A percentile compares a stretch with the other conserved stretches of the same genome.
These are phyloP conservation scores for Drosophila dunni DNA, from an alignment of 1,140 invertebrate genomes.

Conservation along the genomic window DNA sequence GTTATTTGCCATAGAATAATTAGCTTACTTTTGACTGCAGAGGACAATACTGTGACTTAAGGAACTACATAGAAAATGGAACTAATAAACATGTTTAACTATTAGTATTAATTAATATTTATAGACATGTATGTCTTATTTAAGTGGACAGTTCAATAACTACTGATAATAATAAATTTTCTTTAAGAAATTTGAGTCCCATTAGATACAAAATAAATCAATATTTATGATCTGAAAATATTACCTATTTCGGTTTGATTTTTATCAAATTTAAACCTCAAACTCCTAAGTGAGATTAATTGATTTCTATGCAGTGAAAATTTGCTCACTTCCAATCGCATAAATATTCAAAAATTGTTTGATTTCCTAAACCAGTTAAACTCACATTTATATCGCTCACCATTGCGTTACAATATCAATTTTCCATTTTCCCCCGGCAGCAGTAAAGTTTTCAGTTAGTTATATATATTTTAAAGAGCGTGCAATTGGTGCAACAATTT, in stretches of 20 bases:
- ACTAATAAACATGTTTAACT: too few species aligned
- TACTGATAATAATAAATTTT: too few species aligned
- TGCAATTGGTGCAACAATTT: constrained; percentile 68
- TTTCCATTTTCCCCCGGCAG: constrained; percentile 3
- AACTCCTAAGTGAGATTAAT: background rate
- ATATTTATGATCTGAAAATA: too few species aligned
- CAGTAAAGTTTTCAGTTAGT: constrained; percentile 45
- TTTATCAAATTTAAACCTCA: background rate
- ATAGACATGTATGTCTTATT: too few species aligned
- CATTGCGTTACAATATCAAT: constrained; percentile 43
- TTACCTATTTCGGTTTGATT: background rate
- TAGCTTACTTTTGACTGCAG: background rate
- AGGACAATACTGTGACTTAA: too few species aligned
- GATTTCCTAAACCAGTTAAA: constrained; percentile 24
- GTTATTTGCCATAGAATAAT: constrained; percentile 2
- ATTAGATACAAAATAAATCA: too few species aligned
- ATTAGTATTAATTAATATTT: too few species aligned
- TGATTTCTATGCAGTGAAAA: background rate
- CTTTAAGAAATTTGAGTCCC: too few species aligned
- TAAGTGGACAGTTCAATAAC: too few species aligned
- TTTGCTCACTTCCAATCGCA: background rate
- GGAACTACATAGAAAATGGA: too few species aligned
- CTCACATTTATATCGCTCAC: constrained; percentile 13
- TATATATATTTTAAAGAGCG: constrained; percentile 43
- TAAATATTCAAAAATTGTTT: constrained; percentile 4